Evolutionary conservation across 2,888 invertebrate genomes (phyloP).

Genomic region (Meteorus colon): DNA sequence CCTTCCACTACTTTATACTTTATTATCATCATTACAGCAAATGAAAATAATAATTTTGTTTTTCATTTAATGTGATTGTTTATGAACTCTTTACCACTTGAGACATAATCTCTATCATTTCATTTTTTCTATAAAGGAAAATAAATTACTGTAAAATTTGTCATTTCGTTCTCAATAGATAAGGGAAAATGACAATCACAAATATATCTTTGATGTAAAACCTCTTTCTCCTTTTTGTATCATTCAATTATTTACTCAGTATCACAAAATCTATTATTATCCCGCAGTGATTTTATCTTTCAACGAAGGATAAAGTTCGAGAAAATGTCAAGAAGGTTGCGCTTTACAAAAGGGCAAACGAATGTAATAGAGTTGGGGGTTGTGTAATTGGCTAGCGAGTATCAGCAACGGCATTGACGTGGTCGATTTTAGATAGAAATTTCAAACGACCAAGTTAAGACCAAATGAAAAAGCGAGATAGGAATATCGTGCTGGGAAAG

Average conservation of each 20-base stretch:
- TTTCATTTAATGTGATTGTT: no score
- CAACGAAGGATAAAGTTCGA: not conserved
- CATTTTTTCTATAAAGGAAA: no score
- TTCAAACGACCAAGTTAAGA: not conserved
- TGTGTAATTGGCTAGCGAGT: slow-evolving; percentile 19
- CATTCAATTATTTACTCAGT: no score
- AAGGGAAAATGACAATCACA: no score
- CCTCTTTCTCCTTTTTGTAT: no score
- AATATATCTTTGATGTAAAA: no score
- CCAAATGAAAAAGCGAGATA: not conserved
- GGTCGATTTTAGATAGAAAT: slow-evolving; percentile 31
- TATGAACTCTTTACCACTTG: no score
- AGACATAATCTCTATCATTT: no score
- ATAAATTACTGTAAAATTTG: no score
- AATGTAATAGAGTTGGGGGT: slow-evolving; percentile 24
- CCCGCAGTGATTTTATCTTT: not conserved
- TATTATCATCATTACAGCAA: not conserved
- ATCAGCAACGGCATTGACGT: slow-evolving; percentile 24
- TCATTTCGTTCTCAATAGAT: no score
- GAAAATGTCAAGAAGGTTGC: slow-evolving; percentile 21
- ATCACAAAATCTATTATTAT: not conserved
- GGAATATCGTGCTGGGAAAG: not conserved
- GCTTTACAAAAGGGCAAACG: slow-evolving; percentile 23
- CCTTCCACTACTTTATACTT: slow-evolving; percentile 8
- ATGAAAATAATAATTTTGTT: not conserved